Conservation (phyloP, 2,113 vertebrate species). For the Laticauda colubrina region DNA sequence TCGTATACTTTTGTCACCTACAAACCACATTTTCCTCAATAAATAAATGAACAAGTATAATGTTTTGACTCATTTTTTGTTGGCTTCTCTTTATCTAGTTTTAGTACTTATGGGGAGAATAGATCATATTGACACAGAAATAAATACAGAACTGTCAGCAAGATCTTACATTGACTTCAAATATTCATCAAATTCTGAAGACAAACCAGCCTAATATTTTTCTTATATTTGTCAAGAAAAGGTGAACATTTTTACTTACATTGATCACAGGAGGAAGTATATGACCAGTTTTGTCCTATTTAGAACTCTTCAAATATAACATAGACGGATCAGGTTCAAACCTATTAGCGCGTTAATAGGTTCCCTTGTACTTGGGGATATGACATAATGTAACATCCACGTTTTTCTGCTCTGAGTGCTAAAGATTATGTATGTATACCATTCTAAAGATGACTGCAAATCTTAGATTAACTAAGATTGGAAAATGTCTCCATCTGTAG, state of each 20-base stretch:
- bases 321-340: background rate
- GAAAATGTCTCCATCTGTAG: background rate
- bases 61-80: background rate
- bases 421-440: background rate
- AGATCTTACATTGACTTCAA: background rate
- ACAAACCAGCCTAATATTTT: background rate
- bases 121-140: background rate
- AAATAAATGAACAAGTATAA: background rate
- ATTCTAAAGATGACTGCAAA: background rate
- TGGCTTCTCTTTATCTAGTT: background rate
- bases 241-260: background rate
- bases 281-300: background rate
- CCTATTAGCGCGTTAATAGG: background rate
- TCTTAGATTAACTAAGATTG: background rate
- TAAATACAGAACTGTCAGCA: background rate
- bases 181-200: background rate
- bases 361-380: background rate
- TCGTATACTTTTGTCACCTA: background rate
- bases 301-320: background rate
- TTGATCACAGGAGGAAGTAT: background rate
- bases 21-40: background rate
- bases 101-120: background rate
- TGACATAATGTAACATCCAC: background rate
- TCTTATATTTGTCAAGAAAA: background rate
- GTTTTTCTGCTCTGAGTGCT: background rate